Evolutionary conservation across 2,888 invertebrate species (phyloP).

Genomic region (Machimus atricapillus): DNA sequence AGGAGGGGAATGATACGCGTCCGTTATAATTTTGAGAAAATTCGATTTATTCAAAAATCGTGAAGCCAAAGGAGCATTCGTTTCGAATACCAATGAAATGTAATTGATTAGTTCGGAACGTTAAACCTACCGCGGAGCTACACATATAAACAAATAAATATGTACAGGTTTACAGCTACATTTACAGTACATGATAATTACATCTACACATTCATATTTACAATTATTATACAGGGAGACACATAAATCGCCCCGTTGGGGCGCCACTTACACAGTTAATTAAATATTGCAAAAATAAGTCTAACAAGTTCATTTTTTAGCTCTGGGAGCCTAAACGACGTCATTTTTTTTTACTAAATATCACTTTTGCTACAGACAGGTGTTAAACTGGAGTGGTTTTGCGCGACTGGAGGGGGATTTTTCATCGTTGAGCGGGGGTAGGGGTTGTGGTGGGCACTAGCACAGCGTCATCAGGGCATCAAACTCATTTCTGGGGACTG

Average conservation of each 20-base stretch:
- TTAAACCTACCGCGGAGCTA: slow-evolving; percentile 5
- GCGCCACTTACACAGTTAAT: slow-evolving; percentile 5
- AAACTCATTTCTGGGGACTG: slow-evolving; percentile 48
- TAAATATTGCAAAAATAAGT: slow-evolving; percentile 34
- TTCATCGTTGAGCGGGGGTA: neutral
- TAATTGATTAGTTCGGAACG: slow-evolving; percentile 21
- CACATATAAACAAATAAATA: slow-evolving; percentile 40
- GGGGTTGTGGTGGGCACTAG: slow-evolving; percentile 4
- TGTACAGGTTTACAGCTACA: slow-evolving; percentile 22
- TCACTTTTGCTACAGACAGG: slow-evolving; percentile 2
- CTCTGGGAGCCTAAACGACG: neutral
- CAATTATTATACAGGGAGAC: neutral
- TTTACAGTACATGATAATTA: slow-evolving; percentile 16
- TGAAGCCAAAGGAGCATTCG: slow-evolving; percentile 7
- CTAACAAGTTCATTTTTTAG: slow-evolving; percentile 6
- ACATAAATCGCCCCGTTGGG: neutral
- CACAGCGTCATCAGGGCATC: slow-evolving; percentile 47
- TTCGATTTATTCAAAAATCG: slow-evolving; percentile 29
- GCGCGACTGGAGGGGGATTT: neutral
- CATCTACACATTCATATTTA: slow-evolving; percentile 39
- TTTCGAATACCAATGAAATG: slow-evolving; percentile 5
- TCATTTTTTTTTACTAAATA: slow-evolving; percentile 20
- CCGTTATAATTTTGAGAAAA: slow-evolving; percentile 20
- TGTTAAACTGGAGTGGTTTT: neutral
- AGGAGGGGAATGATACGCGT: neutral